Percentiles rank a stretch among this genome's conserved stretches.
These are phyloP conservation scores for Thripadectes ignobilis DNA, from an alignment of 2,797 vertebrate genomes.

Conservation along the genomic window DNA sequence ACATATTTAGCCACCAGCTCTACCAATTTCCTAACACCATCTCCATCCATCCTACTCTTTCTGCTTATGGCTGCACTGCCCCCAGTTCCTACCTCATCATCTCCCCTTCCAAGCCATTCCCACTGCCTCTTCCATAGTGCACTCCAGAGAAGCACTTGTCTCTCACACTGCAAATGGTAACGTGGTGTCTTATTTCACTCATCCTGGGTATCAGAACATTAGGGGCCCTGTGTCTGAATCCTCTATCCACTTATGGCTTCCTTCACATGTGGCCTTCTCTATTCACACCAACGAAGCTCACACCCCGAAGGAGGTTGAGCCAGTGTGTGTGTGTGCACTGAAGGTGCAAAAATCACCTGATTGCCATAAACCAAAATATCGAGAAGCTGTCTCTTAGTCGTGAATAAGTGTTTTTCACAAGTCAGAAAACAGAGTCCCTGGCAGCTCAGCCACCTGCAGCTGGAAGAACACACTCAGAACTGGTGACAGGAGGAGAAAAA, in stretches of 20 bases:
- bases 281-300: background rate
- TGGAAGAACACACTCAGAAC: accelerated
- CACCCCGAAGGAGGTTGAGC: background rate
- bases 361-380: background rate
- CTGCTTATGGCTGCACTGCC: background rate
- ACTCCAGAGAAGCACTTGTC: background rate
- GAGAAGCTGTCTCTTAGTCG: background rate
- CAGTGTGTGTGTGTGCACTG: too few relatives aligned
- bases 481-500: background rate
- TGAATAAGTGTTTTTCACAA: background rate
- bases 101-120: background rate
- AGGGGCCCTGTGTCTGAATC: background rate
- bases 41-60: background rate
- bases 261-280: background rate
- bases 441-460: background rate
- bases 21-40: background rate
- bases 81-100: background rate
- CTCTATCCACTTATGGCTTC: background rate
- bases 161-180: background rate
- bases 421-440: background rate
- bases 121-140: background rate
- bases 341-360: background rate
- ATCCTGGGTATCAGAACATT: background rate
- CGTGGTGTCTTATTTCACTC: background rate
- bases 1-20: background rate